Evolutionary conservation across 2,888 invertebrate species (phyloP).

Genomic region (Drosophila formosana): DNA sequence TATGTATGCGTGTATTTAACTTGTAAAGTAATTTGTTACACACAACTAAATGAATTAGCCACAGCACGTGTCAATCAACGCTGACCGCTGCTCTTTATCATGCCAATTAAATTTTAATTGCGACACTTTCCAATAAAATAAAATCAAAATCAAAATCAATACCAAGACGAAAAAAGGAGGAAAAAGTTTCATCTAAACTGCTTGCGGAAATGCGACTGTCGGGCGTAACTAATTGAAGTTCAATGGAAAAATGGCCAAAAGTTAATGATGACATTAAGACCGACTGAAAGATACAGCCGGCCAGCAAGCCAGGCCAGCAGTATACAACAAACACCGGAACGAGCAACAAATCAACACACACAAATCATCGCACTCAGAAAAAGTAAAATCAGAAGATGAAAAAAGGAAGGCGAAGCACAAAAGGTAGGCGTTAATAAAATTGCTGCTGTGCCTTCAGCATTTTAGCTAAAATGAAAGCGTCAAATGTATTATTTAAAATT

Average conservation of each 20-base stretch:
- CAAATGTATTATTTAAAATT: constrained; percentile 74
- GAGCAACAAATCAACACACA: constrained; percentile 37
- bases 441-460: constrained; percentile 52
- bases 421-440: constrained; percentile 55
- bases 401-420: constrained; percentile 27
- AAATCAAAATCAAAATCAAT: constrained; percentile 26
- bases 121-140: constrained; percentile 62
- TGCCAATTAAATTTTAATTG: constrained; percentile 71
- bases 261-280: constrained; percentile 69
- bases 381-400: constrained; percentile 9
- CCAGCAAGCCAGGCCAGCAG: constrained; percentile 1
- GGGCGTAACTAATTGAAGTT: constrained; percentile 67
- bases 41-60: constrained; percentile 34
- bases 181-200: constrained; percentile 27
- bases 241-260: constrained; percentile 62
- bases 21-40: constrained; percentile 14
- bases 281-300: constrained; percentile 23
- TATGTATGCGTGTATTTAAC: constrained; percentile 1
- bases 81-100: constrained; percentile 29
- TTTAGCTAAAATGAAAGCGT: constrained; percentile 72
- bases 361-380: constrained; percentile 26
- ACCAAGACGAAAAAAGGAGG: constrained; percentile 7
- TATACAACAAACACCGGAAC: not conserved
- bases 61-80: constrained; percentile 45
- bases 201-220: constrained; percentile 40